phyloP scores from a whole-genome alignment of 2,888 invertebrate species.

The Papilio protenor region DNA sequence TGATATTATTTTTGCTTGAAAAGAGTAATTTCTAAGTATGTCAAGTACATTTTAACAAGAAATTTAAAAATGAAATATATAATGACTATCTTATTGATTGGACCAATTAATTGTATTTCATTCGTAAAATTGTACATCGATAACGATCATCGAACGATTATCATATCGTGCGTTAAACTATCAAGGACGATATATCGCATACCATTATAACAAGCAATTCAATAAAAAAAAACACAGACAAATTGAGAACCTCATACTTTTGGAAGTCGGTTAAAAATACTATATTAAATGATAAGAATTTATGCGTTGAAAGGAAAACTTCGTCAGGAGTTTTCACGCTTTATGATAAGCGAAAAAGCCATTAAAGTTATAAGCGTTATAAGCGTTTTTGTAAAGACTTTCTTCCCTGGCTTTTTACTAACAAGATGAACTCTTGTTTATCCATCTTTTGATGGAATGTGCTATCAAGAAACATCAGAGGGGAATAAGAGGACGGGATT shows the following conservation, averaged over 20 bases:
- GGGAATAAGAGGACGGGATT: no score
- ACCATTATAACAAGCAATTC: neutral
- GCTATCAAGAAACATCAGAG: no score
- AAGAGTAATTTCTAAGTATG: neutral
- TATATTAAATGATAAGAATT: neutral
- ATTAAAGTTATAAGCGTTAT: no score
- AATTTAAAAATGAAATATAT: neutral
- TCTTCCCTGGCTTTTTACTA: no score
- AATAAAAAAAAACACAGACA: neutral
- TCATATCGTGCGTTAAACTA: neutral
- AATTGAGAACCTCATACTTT: no score
- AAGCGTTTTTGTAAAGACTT: no score
- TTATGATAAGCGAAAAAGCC: no score
- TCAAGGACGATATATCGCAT: slow-evolving; percentile 3
- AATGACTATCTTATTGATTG: neutral
- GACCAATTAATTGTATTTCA: neutral
- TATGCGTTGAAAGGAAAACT: no score
- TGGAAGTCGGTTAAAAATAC: neutral
- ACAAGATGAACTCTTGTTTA: no score
- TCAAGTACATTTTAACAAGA: neutral
- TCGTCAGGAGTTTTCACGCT: no score
- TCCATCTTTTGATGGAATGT: no score
- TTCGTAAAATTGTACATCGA: slow-evolving; percentile 1
- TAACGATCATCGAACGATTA: neutral
- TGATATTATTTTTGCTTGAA: neutral